Base-by-base conservation (phyloP, 2,797 vertebrate species). In the Poeciliopsis infans region DNA sequence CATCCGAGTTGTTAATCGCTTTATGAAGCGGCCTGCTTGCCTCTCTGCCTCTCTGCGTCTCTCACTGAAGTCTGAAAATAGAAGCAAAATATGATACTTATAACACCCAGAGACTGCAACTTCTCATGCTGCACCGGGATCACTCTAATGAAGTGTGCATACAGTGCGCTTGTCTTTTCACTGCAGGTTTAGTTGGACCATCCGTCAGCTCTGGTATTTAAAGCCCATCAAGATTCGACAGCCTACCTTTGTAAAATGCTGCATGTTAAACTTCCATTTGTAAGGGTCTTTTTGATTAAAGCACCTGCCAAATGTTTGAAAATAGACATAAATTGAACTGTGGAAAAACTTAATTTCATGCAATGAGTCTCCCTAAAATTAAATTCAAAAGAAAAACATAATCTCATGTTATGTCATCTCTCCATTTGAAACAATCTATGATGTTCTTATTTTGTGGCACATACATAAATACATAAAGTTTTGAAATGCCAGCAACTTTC, bases 1-100 rank as follows among this genome's bases (percentile, higher is more conserved):
- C 89, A 92, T 90, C 90, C 51, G 86, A 92, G 90, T 86, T 91
- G 88, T 79, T 94, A 94, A 95, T 95, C 92, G 85, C 93, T 93
- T 93, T 93, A 93, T 87, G 81, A 82, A 79, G 85, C 87, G 84
- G 87, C 74, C 88, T 81, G 83, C 57, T 8, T 53, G 88, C 73
- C 88, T 81, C 83, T 18, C 75, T 82, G 49, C 55, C 78, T 70
- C 36, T 4, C 76, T 79, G 57, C 79, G 49, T 74, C 83, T 81
- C 76, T 43, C 78, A 76, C 81, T 72, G 71, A 88, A 87, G 81
- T 85, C 91, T 94, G 93, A 93, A 95, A 95, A 95, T 95, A 94
- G 93, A 88, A 88, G 75, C 85, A 79, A 85, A 87, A 47, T 82
- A 81, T 88, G 74, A 89, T 82, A 85, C 89, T 86, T 89, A 57